Conservation (phyloP, 1,140 invertebrate genomes). For the Heliconius hewitsoni region DNA sequence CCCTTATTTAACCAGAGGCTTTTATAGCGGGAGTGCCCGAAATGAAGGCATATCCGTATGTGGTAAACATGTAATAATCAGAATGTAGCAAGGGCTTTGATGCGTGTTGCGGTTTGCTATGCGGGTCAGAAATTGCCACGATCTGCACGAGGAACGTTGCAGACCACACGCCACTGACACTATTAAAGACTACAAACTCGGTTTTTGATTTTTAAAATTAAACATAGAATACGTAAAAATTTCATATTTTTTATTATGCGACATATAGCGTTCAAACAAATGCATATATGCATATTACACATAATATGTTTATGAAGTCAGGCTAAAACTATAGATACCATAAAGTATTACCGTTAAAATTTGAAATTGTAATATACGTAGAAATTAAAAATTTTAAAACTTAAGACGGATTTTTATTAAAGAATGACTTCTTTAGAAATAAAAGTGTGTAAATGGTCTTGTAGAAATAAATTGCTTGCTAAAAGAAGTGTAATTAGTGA, state of each 20-base stretch:
- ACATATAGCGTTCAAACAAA: too few relatives aligned
- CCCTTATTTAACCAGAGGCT: constrained; percentile 27
- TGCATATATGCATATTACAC: too few relatives aligned
- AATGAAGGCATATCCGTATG: constrained; percentile 51
- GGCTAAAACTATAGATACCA: not conserved
- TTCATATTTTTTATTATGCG: too few relatives aligned
- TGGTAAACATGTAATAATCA: constrained; percentile 54
- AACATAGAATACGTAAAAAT: not conserved
- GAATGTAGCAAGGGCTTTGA: constrained; percentile 69
- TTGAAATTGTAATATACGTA: not conserved
- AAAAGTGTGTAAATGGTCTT: not conserved
- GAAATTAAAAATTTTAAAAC: not conserved
- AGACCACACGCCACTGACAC: constrained; percentile 42
- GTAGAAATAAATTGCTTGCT: not conserved
- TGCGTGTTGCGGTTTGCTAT: constrained; percentile 65
- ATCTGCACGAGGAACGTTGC: constrained; percentile 60
- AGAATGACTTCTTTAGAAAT: constrained; percentile 4
- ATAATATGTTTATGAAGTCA: too few relatives aligned
- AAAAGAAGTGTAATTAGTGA: constrained; percentile 1
- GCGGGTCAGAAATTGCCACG: constrained; percentile 71
- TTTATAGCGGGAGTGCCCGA: constrained; percentile 9
- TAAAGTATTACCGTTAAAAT: not conserved
- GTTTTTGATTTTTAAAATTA: not conserved
- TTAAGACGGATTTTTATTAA: not conserved
- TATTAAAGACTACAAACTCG: constrained; percentile 25